Evolutionary conservation across 2,888 invertebrate genomes (phyloP).

Genomic region (Platerodrilus igneus): DNA sequence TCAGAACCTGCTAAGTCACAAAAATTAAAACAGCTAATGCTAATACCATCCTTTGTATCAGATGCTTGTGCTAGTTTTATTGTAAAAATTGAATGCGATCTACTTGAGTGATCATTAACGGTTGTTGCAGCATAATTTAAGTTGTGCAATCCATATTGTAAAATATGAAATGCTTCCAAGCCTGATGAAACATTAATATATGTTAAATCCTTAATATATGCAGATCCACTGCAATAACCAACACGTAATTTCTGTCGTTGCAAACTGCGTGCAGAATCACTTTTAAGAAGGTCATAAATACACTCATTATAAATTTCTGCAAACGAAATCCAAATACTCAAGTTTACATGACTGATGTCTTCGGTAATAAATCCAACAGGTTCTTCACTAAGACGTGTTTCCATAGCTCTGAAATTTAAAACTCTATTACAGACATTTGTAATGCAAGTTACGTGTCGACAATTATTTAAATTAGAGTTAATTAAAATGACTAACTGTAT

Average conservation of each 20-base stretch:
- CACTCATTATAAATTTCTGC: conserved; percentile 88
- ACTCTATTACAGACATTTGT: too few relatives aligned
- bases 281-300: conserved; percentile 75
- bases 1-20: conserved; percentile 93
- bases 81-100: conserved; percentile 86
- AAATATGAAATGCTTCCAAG: conserved; percentile 73
- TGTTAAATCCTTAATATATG: conserved; percentile 54
- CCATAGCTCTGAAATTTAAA: conserved; percentile 20
- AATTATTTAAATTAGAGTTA: too few relatives aligned
- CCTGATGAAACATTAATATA: conserved; percentile 51
- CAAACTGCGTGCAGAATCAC: conserved; percentile 42
- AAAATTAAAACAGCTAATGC: conserved; percentile 59
- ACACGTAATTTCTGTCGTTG: conserved; percentile 56
- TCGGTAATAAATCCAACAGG: conserved; percentile 4
- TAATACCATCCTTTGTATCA: conserved; percentile 35
- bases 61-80: conserved; percentile 66
- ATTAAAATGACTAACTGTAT: too few relatives aligned
- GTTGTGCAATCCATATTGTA: conserved; percentile 72
- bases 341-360: conserved; percentile 35
- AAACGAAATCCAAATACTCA: conserved; percentile 76
- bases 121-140: conserved; percentile 72
- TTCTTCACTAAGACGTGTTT: conserved; percentile 11
- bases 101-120: conserved; percentile 75
- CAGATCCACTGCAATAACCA: conserved; percentile 52
- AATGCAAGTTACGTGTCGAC: too few relatives aligned